A percentile compares a stretch with the other conserved stretches of the same genome.
phyloP scores from a whole-genome alignment of 1,140 invertebrate species.

The Apis mellifera region DNA sequence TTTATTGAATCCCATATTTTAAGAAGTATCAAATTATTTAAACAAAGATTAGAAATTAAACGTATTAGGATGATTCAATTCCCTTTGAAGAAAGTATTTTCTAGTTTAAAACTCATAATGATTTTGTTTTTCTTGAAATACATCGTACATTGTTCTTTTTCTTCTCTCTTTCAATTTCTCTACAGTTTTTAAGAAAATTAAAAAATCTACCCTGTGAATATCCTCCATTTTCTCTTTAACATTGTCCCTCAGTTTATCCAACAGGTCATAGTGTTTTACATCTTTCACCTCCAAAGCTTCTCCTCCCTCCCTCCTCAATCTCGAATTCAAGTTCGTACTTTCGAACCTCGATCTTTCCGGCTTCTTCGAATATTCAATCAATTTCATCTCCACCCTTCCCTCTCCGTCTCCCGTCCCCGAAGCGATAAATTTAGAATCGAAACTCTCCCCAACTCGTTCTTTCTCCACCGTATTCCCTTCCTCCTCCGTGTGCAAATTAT shows the following conservation, averaged over 20 bases:
- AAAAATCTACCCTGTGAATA: conserved; percentile 82
- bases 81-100: no score
- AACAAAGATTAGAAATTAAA: not conserved
- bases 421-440: conserved; percentile 43
- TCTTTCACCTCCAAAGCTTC: conserved; percentile 41
- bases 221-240: conserved; percentile 83
- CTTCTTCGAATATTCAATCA: conserved; percentile 15
- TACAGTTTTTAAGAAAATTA: not conserved
- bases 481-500: not conserved
- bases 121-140: no score
- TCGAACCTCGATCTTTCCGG: conserved; percentile 3
- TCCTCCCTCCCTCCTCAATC: conserved; percentile 12
- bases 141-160: no score
- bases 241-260: conserved; percentile 82
- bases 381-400: conserved; percentile 18
- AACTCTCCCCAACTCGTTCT: not conserved
- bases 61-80: not conserved
- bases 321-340: not conserved
- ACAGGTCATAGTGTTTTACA: conserved; percentile 74
- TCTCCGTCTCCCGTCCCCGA: conserved; percentile 34
- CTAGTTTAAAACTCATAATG: no score
- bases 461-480: not conserved
- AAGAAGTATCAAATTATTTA: not conserved
- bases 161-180: not conserved
- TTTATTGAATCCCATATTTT: not conserved